Base-by-base conservation (phyloP, 2,113 vertebrate species). In the Rhinoptilus africanus region DNA sequence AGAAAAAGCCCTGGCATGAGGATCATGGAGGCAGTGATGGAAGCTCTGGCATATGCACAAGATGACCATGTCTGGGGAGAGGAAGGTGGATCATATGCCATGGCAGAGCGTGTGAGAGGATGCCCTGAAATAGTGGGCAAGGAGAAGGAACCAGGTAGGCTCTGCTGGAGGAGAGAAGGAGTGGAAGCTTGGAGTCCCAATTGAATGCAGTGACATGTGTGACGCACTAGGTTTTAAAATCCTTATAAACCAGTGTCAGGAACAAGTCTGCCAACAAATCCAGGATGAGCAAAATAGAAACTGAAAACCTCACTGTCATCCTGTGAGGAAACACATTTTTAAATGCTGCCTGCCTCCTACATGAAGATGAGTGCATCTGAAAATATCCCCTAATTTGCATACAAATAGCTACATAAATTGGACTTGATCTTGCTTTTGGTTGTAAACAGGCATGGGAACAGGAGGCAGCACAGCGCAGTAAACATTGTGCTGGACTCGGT, bases 341-440 rank as follows among this genome's bases (percentile, higher is more conserved):
- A 96, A 97, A 98, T 85, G 95, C 91, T 97, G 90, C 43, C 56
- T 97, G 59, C 86, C 93, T 97, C 79, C 80, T 88, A 92, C 88
- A 76, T 88, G 96, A 94, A 97, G 73, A 86, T 48, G 51, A 96
- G 95, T 82, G 88, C 84, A 75, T 91, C 91, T 86, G 84, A 97
- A 98, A 97, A 96, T 96, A 96, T 92, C 91, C 56, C 74, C 72
- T 77, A 96, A 97, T 98, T 98, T 97, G 71, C 97, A 97, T 97
- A 95, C 96, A 97, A 98, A 97, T 94, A 98, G 92, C 92, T 92
- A 82, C 92, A 94, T 95, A 97, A 97, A 97, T 97, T 97, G 85
- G 93, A 53, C 89, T 95, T 94, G 69, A 96, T 95, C 85, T 97
- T 96, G 95, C 83, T 96, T 95, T 76, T 86, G 87, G 71, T 96